Base-by-base conservation (phyloP, 1,140 invertebrate species). In the Homalodisca vitripennis region DNA sequence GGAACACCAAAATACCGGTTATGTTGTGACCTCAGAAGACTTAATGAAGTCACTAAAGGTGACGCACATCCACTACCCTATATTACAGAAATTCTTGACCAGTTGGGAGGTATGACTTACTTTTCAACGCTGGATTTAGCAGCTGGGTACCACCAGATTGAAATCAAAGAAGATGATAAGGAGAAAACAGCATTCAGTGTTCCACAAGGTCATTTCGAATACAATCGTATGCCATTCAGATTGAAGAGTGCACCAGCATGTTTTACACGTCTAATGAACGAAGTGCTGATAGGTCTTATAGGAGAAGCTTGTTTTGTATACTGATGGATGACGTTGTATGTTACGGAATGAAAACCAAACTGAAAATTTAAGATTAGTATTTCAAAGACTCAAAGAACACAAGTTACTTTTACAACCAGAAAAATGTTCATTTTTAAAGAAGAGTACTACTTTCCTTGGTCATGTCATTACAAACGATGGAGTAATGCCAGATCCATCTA, bases 11-110 rank as follows among this genome's bases (percentile, higher is more conserved):
- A 70, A 62, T 75, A 48, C 2, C 29, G 74, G 17, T 30, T 75
- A 10, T 65, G 68, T 0, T 51, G 73, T 6, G 75, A 76, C 62
- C 75, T 71, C 53, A 46, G 74, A 20, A 69, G 47, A 60, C 13
- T 75, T 6, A 77, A 77, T 64, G 63, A 71, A n/a, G 22, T 67
- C 14, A 77, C 72, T n/a, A 31, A 67, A 10, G 24, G 46, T 1
- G 81, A 84, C 68, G 60, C 71, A n/a, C 84, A 77, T 72, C 84
- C 83, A 2, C 66, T 84, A 3, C 82, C 83, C 3, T 75, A 79
- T n/a, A 82, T 84, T 1, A 76, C 78, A 27, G 79, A 82, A 14
- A 75, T 76, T n/a, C 71, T 86, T 10, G 78, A 82, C 68, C 73
- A 73, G 32, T 55, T 85, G 22, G 73, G 73, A 0, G 77, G 73